Conservation (phyloP, 1,140 invertebrate species). For the Brachionus sp. region DNA sequence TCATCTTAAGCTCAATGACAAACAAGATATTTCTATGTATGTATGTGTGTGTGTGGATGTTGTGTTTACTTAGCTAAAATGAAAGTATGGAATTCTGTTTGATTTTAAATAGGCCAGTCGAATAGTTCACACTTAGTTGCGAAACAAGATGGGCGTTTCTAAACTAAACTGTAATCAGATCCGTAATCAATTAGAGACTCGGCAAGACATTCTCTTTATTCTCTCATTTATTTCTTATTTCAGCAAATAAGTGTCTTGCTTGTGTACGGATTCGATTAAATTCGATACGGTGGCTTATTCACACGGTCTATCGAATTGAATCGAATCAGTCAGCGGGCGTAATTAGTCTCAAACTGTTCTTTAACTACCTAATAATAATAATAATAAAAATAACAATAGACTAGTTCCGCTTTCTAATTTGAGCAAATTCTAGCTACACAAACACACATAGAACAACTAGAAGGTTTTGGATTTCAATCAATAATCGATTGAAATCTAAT, state of each 20-base stretch:
- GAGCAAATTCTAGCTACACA: background rate
- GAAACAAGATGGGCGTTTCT: background rate
- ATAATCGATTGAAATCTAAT: conserved; percentile 22
- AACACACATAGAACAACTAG: background rate
- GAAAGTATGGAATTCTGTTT: background rate
- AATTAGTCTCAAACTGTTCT: conserved; percentile 32
- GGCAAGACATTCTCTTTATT: background rate
- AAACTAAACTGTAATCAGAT: background rate
- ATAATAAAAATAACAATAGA: too few relatives aligned
- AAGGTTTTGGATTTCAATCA: conserved; percentile 1
- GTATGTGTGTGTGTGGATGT: too few relatives aligned
- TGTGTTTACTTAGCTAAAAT: background rate
- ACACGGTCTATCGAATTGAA: background rate
- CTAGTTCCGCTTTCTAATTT: background rate
- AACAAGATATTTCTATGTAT: background rate
- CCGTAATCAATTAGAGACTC: conserved; percentile 26
- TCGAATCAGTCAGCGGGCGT: background rate
- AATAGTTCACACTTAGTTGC: background rate
- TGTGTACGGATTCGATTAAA: conserved; percentile 22
- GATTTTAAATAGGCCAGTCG: background rate
- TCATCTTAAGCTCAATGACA: background rate
- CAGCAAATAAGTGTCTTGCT: conserved; percentile 15
- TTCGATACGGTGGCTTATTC: conserved; percentile 18
- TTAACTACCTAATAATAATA: background rate
- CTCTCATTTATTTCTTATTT: background rate